Conservation (phyloP, 2,113 vertebrate species). For the Corythaixoides concolor region DNA sequence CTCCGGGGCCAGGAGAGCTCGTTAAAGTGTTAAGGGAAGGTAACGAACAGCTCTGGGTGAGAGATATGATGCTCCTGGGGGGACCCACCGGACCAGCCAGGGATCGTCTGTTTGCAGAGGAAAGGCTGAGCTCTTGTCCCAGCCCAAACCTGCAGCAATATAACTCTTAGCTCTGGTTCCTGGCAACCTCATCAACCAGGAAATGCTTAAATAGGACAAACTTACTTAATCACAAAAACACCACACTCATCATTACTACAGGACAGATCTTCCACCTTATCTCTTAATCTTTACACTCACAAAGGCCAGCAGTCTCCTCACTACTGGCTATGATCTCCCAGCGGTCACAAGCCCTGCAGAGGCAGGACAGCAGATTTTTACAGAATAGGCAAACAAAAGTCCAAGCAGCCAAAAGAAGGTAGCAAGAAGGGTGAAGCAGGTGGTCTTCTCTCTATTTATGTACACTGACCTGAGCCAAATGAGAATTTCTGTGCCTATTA, state of each 20-base stretch:
- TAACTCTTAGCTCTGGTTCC: background rate
- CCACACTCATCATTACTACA: background rate
- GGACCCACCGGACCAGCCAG: background rate
- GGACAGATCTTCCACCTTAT: background rate
- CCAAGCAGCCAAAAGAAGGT: background rate
- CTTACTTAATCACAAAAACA: background rate
- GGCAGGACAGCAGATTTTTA: background rate
- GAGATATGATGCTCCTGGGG: background rate
- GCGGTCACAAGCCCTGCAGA: background rate
- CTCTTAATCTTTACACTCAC: background rate
- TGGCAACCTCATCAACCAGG: background rate
- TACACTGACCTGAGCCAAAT: background rate
- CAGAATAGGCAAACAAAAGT: background rate
- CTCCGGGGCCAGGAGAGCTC: background rate
- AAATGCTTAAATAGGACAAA: background rate
- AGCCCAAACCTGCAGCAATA: background rate
- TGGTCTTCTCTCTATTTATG: background rate
- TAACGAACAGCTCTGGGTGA: background rate
- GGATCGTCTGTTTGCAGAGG: background rate
- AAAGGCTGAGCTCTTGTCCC: background rate
- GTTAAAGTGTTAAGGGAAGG: background rate
- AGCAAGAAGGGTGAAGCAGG: background rate
- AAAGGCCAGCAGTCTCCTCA: background rate
- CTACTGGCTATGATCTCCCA: background rate
- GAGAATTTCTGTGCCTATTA: background rate